phyloP scores from a whole-genome alignment of 2,888 invertebrate species.

The Nemotelus nigrinus region DNA sequence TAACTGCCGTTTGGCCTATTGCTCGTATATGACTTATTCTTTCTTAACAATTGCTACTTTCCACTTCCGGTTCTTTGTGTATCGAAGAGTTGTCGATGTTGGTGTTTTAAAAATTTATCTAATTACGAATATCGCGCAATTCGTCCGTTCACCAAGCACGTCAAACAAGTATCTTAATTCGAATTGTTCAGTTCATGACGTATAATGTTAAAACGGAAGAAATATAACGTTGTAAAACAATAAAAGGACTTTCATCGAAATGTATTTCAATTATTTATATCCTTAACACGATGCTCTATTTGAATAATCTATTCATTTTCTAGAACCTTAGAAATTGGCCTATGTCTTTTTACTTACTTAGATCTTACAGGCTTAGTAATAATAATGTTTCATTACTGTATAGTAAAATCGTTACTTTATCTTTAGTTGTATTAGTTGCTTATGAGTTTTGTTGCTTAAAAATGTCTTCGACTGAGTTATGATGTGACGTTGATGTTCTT shows the following conservation, averaged over 20 bases:
- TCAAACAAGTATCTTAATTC: constrained; percentile 46
- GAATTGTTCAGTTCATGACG: neutral
- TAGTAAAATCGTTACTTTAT: constrained; percentile 50
- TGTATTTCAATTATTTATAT: constrained; percentile 32
- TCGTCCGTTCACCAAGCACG: constrained; percentile 48
- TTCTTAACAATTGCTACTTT: too few species aligned
- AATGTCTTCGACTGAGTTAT: constrained; percentile 41
- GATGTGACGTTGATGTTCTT: constrained; percentile 24
- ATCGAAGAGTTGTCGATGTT: too few species aligned
- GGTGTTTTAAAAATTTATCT: neutral
- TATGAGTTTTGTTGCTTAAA: constrained; percentile 38
- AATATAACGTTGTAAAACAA: neutral
- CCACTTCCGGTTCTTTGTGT: too few species aligned
- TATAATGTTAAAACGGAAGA: neutral
- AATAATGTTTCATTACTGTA: constrained; percentile 47
- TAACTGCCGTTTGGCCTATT: too few species aligned
- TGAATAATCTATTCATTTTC: constrained; percentile 35
- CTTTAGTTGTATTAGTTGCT: constrained; percentile 21
- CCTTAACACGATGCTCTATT: constrained; percentile 10
- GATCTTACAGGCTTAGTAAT: constrained; percentile 44
- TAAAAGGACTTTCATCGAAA: neutral
- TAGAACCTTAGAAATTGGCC: constrained; percentile 49
- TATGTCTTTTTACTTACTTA: constrained; percentile 49
- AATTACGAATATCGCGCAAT: constrained; percentile 49
- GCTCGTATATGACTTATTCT: too few species aligned